Conservation (phyloP, 2,888 invertebrate species). For the Galerucella pusilla region DNA sequence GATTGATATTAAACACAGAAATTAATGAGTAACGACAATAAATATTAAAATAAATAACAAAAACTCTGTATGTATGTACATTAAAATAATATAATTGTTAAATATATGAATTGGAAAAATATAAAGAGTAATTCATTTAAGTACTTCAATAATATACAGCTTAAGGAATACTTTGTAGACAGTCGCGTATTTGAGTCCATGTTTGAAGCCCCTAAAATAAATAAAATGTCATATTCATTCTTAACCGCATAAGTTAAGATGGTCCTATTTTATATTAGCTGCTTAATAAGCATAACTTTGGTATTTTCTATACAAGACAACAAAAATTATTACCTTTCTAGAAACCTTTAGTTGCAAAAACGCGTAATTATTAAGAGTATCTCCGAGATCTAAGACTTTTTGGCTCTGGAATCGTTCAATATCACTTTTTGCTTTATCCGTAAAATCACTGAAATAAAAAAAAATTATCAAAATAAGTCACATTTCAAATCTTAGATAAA, state of each 20-base stretch:
- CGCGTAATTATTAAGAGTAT: constrained; percentile 77
- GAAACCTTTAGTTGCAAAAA: constrained; percentile 79
- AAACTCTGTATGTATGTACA: constrained; percentile 27
- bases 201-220: constrained; percentile 76
- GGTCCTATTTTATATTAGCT: no score
- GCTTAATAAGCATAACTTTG: no score
- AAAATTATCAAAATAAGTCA: constrained; percentile 18
- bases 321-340: constrained; percentile 71
- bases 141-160: constrained; percentile 3
- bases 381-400: constrained; percentile 77
- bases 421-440: constrained; percentile 74
- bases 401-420: constrained; percentile 79
- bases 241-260: background rate
- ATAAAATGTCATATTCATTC: constrained; percentile 17
- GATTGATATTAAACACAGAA: constrained; percentile 22
- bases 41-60: constrained; percentile 35
- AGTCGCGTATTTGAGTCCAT: constrained; percentile 81
- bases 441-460: constrained; percentile 72
- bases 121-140: constrained; percentile 19
- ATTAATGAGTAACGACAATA: constrained; percentile 26
- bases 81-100: constrained; percentile 17
- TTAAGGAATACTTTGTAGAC: constrained; percentile 79
- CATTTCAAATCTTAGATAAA: background rate
- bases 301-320: no score
- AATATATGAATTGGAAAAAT: constrained; percentile 7